Evolutionary conservation across 2,113 vertebrate species (phyloP).

Genomic region (Stomatorhinus ivindoensis): DNA sequence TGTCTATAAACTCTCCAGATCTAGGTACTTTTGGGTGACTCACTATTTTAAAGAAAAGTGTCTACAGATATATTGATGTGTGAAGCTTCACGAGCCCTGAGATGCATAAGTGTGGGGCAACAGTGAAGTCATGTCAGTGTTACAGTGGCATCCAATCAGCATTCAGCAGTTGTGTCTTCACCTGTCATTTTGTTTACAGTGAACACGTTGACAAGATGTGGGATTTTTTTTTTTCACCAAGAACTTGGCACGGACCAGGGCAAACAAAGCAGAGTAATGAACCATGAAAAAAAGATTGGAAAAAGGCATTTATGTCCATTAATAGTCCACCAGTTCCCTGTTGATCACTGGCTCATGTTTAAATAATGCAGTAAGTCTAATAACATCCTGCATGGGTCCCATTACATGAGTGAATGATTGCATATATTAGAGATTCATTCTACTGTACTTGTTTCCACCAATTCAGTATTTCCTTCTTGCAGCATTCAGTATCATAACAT

Average conservation of each 20-base stretch:
- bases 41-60: neutral
- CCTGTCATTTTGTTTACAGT: neutral
- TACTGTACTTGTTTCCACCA: neutral
- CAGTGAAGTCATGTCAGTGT: neutral
- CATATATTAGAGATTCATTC: neutral
- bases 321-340: neutral
- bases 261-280: neutral
- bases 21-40: neutral
- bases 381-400: neutral
- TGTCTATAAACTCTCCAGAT: neutral
- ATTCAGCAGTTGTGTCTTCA: neutral
- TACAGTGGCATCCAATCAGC: neutral
- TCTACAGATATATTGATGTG: neutral
- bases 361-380: neutral
- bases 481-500: neutral
- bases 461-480: neutral
- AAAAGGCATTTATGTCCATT: neutral
- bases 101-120: neutral
- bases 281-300: neutral
- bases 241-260: neutral
- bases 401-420: slow-evolving; percentile 5
- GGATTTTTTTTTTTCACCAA: neutral
- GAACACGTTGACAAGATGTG: neutral
- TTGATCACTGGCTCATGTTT: neutral
- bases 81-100: neutral